These are phyloP conservation scores for Epistrophe grossulariae DNA, from an alignment of 2,888 invertebrate genomes.

Conservation along the genomic window DNA sequence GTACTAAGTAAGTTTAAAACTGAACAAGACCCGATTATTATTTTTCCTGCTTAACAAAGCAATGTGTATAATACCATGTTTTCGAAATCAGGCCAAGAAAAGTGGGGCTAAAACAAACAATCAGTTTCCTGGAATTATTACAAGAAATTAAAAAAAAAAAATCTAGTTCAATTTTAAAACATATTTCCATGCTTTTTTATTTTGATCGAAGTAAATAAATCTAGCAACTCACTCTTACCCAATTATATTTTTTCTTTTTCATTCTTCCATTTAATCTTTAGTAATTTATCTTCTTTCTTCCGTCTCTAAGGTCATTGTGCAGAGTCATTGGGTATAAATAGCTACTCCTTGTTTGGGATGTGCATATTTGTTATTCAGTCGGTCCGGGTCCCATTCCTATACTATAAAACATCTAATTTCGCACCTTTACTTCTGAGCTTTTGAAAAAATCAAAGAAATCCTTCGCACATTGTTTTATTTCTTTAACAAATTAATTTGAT, in stretches of 20 bases:
- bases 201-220: neutral
- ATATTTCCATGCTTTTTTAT: too few species aligned
- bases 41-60: too few species aligned
- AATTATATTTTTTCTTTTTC: neutral
- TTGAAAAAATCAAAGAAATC: neutral
- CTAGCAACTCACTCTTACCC: neutral
- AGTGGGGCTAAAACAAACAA: too few species aligned
- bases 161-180: too few species aligned
- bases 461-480: neutral
- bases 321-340: neutral
- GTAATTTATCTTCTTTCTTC: neutral
- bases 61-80: too few species aligned
- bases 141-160: too few species aligned
- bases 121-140: too few species aligned
- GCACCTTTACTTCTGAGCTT: neutral
- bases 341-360: neutral
- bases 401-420: neutral
- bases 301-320: too few species aligned
- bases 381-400: neutral
- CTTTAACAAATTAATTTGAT: neutral
- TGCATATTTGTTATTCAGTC: neutral
- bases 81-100: too few species aligned
- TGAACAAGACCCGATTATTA: too few species aligned
- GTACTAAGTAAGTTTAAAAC: too few species aligned
- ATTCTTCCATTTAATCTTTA: neutral